Evolutionary conservation across 2,797 vertebrate species (phyloP).

Genomic region (Cirrhinus mrigala): DNA sequence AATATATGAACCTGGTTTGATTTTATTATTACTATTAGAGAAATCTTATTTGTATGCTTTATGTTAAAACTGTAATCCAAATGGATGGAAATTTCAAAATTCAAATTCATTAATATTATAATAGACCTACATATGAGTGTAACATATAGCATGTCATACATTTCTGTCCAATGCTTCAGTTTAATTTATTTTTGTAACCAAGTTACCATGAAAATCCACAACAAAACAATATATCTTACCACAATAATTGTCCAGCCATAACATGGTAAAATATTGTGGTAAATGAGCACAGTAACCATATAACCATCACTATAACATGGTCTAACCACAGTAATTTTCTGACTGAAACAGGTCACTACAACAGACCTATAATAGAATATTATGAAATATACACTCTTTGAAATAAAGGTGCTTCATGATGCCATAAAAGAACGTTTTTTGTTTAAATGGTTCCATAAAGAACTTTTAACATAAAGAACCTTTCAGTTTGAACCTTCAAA

Average conservation of each 20-base stretch:
- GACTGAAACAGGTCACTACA: background rate
- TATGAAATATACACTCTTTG: no score
- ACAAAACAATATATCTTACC: background rate
- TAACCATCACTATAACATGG: background rate
- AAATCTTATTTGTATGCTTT: background rate
- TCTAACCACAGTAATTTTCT: background rate
- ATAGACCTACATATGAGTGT: background rate
- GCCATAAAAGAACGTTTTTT: no score
- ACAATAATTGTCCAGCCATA: background rate
- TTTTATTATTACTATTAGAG: background rate
- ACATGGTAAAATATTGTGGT: background rate
- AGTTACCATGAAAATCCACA: no score
- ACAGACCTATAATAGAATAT: background rate
- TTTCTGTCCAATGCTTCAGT: background rate
- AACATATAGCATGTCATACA: background rate
- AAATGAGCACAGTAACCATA: background rate
- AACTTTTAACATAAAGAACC: no score
- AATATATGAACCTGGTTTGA: background rate
- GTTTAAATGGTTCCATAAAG: no score
- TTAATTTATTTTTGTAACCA: background rate
- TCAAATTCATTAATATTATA: no score
- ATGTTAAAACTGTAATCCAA: background rate
- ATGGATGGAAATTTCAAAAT: background rate
- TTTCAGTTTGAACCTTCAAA: no score
- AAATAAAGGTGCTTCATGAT: no score